Evolutionary conservation across 2,797 vertebrate species (phyloP).

Genomic region (Sebastes minor): DNA sequence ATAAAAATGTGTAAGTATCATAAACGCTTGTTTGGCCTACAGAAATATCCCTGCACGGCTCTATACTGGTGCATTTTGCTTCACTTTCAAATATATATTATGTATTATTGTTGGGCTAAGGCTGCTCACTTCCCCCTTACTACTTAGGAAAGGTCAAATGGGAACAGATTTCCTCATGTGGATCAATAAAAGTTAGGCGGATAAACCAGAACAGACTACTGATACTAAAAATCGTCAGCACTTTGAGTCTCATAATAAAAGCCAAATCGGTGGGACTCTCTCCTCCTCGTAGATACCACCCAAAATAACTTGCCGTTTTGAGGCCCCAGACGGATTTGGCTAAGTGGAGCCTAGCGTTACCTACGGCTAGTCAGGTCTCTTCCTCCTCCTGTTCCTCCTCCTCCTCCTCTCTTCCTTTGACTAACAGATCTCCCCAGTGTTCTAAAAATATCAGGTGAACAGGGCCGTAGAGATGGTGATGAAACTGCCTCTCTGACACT

Average conservation of each 20-base stretch:
- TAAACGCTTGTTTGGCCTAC: no score
- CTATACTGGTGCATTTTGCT: background rate
- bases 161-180: background rate
- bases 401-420: constrained; percentile 86
- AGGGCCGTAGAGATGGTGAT: constrained; percentile 96
- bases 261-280: background rate
- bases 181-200: background rate
- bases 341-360: constrained; percentile 79
- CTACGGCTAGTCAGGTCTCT: constrained; percentile 88
- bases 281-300: constrained; percentile 21
- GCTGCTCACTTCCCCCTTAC: background rate
- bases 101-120: no score
- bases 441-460: constrained; percentile 99
- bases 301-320: constrained; percentile 56
- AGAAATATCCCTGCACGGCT: no score
- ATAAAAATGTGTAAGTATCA: no score
- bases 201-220: constrained; percentile 1
- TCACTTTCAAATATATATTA: background rate
- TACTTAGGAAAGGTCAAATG: background rate
- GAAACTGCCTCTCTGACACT: constrained; percentile 97
- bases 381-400: constrained; percentile 66
- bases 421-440: constrained; percentile 97
- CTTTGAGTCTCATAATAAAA: constrained; percentile 13
- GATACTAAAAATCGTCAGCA: background rate
- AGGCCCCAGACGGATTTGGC: constrained; percentile 52